Conservation (phyloP, 2,888 invertebrate species). For the Lydus trimaculatus region DNA sequence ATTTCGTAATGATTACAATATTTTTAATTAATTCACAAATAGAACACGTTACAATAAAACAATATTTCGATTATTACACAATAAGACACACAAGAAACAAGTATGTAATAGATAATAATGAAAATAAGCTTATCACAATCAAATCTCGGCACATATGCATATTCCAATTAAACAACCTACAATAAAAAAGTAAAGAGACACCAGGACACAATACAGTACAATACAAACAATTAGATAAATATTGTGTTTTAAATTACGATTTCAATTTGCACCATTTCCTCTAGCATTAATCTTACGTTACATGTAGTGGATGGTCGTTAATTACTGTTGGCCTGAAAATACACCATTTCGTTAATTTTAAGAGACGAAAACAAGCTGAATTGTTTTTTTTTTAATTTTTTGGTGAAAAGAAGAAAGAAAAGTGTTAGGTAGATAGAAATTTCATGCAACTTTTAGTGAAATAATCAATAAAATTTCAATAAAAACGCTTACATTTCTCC, state of each 20-base stretch:
- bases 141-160: constrained; percentile 24
- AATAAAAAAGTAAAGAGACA: constrained; percentile 12
- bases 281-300: constrained; percentile 33
- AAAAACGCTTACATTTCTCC: constrained; percentile 59
- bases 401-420: constrained; percentile 10
- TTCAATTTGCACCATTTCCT: constrained; percentile 18
- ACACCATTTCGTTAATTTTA: constrained; percentile 18
- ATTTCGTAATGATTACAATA: constrained; percentile 2
- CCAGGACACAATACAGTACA: neutral
- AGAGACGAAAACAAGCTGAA: neutral
- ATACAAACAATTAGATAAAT: constrained; percentile 8
- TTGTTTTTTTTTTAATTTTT: neutral
- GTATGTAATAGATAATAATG: constrained; percentile 3
- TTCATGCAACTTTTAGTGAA: constrained; percentile 12
- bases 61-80: neutral
- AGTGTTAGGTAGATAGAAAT: constrained; percentile 15
- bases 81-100: neutral
- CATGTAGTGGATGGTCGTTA: constrained; percentile 50
- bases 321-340: constrained; percentile 57
- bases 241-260: constrained; percentile 15
- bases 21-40: neutral
- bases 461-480: neutral
- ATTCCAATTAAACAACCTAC: constrained; percentile 16
- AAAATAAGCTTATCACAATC: constrained; percentile 28
- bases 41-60: too few species aligned